Evolutionary conservation across 2,797 vertebrate species (phyloP), one percentile per base, ranked within the genome.

Genomic region (Pseudochirops corinnae): DNA sequence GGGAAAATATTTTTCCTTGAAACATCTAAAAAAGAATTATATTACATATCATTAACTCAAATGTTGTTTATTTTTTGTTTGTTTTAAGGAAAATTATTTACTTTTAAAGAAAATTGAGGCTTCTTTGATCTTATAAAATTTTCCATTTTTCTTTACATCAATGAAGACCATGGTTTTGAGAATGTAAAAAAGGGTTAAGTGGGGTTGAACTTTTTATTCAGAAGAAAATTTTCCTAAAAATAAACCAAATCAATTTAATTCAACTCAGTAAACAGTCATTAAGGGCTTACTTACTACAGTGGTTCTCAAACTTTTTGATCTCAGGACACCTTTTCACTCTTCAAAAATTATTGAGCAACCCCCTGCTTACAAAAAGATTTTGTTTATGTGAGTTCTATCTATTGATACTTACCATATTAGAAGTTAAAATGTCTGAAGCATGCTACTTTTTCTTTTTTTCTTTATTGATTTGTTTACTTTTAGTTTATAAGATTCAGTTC

Each of bases 11-110:
- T 87, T 87, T 87, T 26, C 39, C 39, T 26, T 26, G 9, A 31
- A n/a, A 46, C 39, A 93, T 94, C 57, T 90, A 87, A 56, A 92
- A 92, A 95, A 82, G 53, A n/a, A 46, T 93, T 94, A 95, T 94
- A 92, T 39, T 91, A 14, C 50, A 31, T 18, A 90, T 62, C 33
- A 92, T 92, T 94, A 92, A 60, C 3, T 0, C 57, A 92, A 18
- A 82, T 56, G 60, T 1, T 21, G 62, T n/a, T 74, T 67, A 67
- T 18, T n/a, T 74, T 46, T 26, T 82, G 18, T 82, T 82, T 91
- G 7, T 46, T 50, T 91, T 94, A 92, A 67, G 56, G 55, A 92
- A 94, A 95, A 60, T 57, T 1, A 58, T 90, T 91, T 94, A n/a
- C 91, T 93, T 57, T 7, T 58, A 94, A 96, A 93, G 31, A 95